These are phyloP conservation scores for Digitonthophagus gazella DNA, from an alignment of 2,888 invertebrate genomes.

Conservation along the genomic window DNA sequence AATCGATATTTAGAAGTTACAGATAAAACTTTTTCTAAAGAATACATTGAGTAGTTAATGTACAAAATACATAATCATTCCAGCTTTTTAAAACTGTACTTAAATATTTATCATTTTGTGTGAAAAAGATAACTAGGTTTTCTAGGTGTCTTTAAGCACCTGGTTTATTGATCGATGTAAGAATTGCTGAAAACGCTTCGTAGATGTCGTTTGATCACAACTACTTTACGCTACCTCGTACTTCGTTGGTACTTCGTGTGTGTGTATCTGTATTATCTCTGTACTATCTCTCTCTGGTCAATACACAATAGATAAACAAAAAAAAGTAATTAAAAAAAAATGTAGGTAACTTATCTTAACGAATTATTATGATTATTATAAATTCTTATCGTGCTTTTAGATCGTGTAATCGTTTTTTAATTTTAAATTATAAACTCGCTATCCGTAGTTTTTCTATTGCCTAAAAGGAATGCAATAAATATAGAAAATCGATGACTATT, in stretches of 20 bases:
- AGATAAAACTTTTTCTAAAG: background rate
- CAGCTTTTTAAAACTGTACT: background rate
- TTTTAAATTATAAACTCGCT: constrained; percentile 5
- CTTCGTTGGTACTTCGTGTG: constrained; percentile 14
- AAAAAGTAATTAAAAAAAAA: background rate
- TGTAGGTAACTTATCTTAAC: constrained; percentile 28
- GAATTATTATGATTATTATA: constrained; percentile 27
- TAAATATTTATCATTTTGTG: background rate
- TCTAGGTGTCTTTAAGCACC: background rate
- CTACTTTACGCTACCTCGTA: constrained; percentile 5
- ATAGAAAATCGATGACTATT: background rate
- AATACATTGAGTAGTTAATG: background rate
- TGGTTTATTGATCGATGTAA: background rate
- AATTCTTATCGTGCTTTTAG: constrained; percentile 26
- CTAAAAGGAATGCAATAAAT: constrained; percentile 2
- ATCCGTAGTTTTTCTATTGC: constrained; percentile 16
- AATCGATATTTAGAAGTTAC: background rate
- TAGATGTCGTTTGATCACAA: constrained; percentile 13
- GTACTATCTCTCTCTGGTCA: constrained; percentile 29
- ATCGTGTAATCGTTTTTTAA: background rate
- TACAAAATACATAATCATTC: background rate
- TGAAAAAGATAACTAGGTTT: no score
- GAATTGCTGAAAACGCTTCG: background rate
- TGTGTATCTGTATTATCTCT: background rate
- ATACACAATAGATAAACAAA: constrained; percentile 21